Percentiles rank a stretch among this genome's conserved stretches.
Evolutionary conservation across 2,888 invertebrate genomes (phyloP).

Genomic region (Spodoptera exigua): DNA sequence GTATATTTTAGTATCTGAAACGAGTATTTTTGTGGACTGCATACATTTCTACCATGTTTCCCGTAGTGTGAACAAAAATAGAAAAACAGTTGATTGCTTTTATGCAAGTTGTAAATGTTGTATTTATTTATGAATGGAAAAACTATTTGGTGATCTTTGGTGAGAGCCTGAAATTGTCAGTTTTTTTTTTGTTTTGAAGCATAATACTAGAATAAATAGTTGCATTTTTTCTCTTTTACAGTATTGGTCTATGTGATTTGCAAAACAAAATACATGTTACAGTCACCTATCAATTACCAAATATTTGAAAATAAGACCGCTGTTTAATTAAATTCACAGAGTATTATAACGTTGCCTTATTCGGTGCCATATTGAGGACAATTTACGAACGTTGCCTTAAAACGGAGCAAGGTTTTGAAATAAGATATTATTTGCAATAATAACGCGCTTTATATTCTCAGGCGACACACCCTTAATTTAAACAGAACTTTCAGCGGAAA

Average conservation of each 20-base stretch:
- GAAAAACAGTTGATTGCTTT: slow-evolving; percentile 12
- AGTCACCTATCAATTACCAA: no score
- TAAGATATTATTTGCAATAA: slow-evolving; percentile 43
- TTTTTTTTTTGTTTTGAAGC: no score
- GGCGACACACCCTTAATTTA: slow-evolving; percentile 33
- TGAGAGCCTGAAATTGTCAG: no score
- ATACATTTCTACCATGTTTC: slow-evolving; percentile 20
- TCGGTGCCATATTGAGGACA: slow-evolving; percentile 3
- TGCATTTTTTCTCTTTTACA: no score
- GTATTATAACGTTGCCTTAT: slow-evolving; percentile 6
- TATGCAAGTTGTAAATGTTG: not conserved
- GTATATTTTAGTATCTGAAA: slow-evolving; percentile 32
- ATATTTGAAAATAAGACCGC: no score
- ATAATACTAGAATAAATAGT: no score
- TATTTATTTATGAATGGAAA: not conserved
- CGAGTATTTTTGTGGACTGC: slow-evolving; percentile 30
- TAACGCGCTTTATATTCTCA: slow-evolving; percentile 42
- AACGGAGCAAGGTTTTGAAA: slow-evolving; percentile 26
- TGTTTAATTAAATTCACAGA: slow-evolving; percentile 10
- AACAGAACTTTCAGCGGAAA: slow-evolving; percentile 31
- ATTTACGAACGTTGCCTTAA: slow-evolving; percentile 2
- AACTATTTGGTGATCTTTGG: no score
- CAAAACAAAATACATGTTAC: no score
- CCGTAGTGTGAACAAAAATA: slow-evolving; percentile 8
- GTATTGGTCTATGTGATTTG: no score